These are phyloP conservation scores for Chironomus tepperi DNA, from an alignment of 1,140 invertebrate species.

Conservation along the genomic window DNA sequence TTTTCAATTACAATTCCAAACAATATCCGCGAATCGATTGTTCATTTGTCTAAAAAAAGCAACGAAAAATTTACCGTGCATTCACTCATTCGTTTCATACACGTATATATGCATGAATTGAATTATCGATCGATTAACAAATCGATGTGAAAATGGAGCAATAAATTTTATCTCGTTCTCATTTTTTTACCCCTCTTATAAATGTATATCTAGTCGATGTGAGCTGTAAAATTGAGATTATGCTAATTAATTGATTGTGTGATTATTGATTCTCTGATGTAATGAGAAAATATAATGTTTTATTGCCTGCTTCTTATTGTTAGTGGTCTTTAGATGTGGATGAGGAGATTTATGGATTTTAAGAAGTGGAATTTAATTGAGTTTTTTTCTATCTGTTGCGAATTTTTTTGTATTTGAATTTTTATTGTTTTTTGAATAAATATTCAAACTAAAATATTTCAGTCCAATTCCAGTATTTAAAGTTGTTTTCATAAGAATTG, in stretches of 20 bases:
- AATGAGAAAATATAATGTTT: not conserved
- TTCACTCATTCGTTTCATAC: not conserved
- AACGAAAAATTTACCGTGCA: not conserved
- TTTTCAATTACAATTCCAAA: not conserved
- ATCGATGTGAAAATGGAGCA: conserved; percentile 22
- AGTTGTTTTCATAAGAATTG: too few relatives aligned
- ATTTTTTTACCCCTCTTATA: not conserved
- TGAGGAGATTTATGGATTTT: not conserved
- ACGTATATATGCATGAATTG: not conserved
- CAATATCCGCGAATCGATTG: conserved; percentile 9
- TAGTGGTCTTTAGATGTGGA: not conserved
- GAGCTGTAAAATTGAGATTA: not conserved
- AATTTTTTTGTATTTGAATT: not conserved
- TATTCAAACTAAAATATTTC: too few relatives aligned
- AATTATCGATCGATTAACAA: conserved; percentile 21
- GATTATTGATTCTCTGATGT: conserved; percentile 9
- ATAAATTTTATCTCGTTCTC: conserved; percentile 6
- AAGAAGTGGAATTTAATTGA: too few relatives aligned
- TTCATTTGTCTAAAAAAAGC: not conserved
- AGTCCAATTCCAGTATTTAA: too few relatives aligned
- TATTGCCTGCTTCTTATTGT: not conserved
- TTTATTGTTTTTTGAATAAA: not conserved
- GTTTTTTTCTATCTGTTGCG: not conserved
- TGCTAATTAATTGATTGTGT: conserved; percentile 23
- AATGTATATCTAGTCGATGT: not conserved